Conservation (phyloP, 2,797 vertebrate species). For the Thaleichthys pacificus region DNA sequence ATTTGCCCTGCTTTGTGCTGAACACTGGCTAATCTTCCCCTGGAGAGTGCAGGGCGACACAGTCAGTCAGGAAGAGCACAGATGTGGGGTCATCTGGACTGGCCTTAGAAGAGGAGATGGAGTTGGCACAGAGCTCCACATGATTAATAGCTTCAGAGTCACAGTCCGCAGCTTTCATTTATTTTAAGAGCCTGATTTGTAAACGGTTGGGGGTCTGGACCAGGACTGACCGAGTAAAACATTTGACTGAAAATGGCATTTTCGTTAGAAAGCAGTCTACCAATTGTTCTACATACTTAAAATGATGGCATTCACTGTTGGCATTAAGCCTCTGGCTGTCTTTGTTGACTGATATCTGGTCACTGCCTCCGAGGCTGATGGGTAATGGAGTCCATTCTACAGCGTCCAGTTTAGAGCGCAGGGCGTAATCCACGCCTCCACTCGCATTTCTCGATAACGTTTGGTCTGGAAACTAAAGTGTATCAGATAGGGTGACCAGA, state of each 20-base stretch:
- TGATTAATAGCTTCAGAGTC: constrained; percentile 37
- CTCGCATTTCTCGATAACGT: constrained; percentile 44
- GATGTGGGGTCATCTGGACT: constrained; percentile 51
- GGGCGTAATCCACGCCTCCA: constrained; percentile 45
- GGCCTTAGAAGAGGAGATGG: constrained; percentile 41
- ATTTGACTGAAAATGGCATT: too few relatives aligned
- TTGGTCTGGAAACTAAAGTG: constrained; percentile 43
- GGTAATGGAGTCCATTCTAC: too few relatives aligned
- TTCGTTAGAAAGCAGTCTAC: too few relatives aligned
- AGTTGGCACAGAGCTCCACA: constrained; percentile 46
- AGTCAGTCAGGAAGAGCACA: constrained; percentile 63
- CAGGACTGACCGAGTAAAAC: too few relatives aligned
- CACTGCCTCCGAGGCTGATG: too few relatives aligned
- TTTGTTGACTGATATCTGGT: too few relatives aligned
- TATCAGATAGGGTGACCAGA: constrained; percentile 46
- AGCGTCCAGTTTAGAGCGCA: not conserved
- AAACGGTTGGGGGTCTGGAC: not conserved
- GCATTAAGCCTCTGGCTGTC: too few relatives aligned
- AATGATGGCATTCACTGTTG: too few relatives aligned
- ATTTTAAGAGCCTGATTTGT: not conserved
- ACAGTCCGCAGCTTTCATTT: not conserved
- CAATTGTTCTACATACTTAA: too few relatives aligned
- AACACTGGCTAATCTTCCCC: too few relatives aligned
- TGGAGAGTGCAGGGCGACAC: constrained; percentile 32
- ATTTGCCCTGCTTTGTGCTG: too few relatives aligned